phyloP scores from a whole-genome alignment of 2,113 vertebrate genomes.

The Gambusia holbrooki region DNA sequence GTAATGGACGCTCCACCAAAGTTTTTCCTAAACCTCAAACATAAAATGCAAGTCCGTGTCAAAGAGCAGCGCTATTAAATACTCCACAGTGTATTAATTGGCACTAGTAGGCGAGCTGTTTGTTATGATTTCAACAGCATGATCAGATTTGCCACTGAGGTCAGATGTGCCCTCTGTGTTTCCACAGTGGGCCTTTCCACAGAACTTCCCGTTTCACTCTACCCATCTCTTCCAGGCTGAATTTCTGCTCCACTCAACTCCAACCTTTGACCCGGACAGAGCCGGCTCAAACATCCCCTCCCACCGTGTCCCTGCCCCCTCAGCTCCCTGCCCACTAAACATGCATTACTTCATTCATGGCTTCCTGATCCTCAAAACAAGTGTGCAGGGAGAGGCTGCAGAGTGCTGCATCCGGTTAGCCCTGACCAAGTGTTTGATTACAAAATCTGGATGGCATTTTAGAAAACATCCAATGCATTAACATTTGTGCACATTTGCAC shows the following conservation, averaged over 20 bases:
- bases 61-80: constrained; percentile 55
- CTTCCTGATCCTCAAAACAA: constrained; percentile 61
- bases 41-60: constrained; percentile 46
- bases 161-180: constrained; percentile 62
- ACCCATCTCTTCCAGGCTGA: constrained; percentile 73
- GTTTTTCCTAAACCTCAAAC: constrained; percentile 41
- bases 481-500: neutral
- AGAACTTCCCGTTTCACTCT: constrained; percentile 75
- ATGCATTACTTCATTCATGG: constrained; percentile 58
- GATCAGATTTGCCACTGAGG: constrained; percentile 71
- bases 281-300: constrained; percentile 20
- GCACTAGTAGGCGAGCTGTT: constrained; percentile 51
- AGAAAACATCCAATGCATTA: too few relatives aligned
- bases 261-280: constrained; percentile 53
- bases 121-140: constrained; percentile 71
- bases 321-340: constrained; percentile 35
- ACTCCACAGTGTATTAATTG: constrained; percentile 60
- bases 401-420: constrained; percentile 23
- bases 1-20: constrained; percentile 19
- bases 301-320: constrained; percentile 33
- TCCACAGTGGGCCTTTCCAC: constrained; percentile 57
- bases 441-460: neutral
- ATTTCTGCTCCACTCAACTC: constrained; percentile 36
- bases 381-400: constrained; percentile 17
- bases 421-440: neutral